Evolutionary conservation across 2,113 vertebrate species (phyloP).

Genomic region (Odobenus rosmarus): DNA sequence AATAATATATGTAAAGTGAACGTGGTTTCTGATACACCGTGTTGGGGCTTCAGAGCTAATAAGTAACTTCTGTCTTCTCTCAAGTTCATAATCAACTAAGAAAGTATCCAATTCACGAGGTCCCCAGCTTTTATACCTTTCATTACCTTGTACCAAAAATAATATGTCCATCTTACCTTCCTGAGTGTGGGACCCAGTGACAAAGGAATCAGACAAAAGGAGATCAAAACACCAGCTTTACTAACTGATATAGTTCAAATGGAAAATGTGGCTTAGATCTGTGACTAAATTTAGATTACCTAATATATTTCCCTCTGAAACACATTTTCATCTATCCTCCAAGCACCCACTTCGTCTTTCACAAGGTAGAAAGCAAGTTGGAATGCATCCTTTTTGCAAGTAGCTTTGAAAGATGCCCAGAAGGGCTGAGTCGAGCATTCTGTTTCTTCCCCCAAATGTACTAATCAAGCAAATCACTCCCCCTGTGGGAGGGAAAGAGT

Average conservation of each 20-base stretch:
- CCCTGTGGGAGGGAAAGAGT: not conserved
- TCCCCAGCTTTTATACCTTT: not conserved
- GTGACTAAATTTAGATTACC: not conserved
- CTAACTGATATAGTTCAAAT: not conserved
- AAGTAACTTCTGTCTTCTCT: slow-evolving; percentile 27
- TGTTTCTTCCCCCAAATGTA: not conserved
- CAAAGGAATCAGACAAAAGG: not conserved
- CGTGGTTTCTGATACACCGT: not conserved
- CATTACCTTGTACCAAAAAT: not conserved
- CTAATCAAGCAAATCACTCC: not conserved
- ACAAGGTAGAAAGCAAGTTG: not conserved
- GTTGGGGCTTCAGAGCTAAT: not conserved
- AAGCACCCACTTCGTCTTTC: not conserved
- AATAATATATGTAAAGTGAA: not conserved
- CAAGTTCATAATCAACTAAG: not conserved
- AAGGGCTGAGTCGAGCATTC: not conserved
- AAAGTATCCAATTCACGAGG: not conserved
- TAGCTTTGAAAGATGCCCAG: not conserved
- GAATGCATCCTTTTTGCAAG: not conserved
- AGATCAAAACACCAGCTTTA: not conserved
- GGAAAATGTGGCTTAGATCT: not conserved
- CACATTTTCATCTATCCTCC: not conserved
- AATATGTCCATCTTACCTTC: not conserved
- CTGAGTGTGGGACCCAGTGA: not conserved
- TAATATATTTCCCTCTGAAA: not conserved